phyloP scores from a whole-genome alignment of 2,888 invertebrate species.

The Rhagophthalmus giganteus region DNA sequence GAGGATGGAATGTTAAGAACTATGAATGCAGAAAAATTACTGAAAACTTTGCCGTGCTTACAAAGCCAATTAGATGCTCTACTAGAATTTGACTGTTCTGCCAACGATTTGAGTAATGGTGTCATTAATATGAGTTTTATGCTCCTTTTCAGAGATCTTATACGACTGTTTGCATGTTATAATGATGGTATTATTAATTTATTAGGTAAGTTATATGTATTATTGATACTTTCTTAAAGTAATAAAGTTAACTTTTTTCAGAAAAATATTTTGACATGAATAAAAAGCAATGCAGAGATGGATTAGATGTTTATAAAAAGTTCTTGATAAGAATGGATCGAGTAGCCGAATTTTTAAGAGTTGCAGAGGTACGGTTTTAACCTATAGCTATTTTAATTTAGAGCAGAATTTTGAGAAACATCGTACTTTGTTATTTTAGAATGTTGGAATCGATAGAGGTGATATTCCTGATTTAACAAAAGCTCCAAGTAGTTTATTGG shows the following conservation, averaged over 20 bases:
- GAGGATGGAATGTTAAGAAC: conserved; percentile 96
- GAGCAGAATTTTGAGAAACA: no score
- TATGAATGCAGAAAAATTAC: conserved; percentile 95
- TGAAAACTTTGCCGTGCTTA: conserved; percentile 94
- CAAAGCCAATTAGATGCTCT: conserved; percentile 95
- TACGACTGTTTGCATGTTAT: conserved; percentile 96
- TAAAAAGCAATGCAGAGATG: conserved; percentile 97
- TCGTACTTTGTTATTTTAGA: conserved; percentile 57
- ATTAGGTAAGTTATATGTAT: conserved; percentile 67
- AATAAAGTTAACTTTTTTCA: conserved; percentile 45
- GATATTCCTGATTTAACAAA: conserved; percentile 98
- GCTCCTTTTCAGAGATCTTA: conserved; percentile 81
- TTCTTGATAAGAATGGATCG: conserved; percentile 98
- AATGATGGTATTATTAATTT: conserved; percentile 99
- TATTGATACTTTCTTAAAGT: neutral
- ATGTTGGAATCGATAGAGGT: conserved; percentile 97
- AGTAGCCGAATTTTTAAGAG: conserved; percentile 96
- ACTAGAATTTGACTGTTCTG: conserved; percentile 95
- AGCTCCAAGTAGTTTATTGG: conserved; percentile 94
- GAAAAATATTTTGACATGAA: conserved; percentile 99
- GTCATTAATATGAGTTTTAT: conserved; percentile 84
- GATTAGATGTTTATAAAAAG: conserved; percentile 97
- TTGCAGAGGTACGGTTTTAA: conserved; percentile 63
- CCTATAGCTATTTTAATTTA: no score
- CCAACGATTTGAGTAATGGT: conserved; percentile 95